Percentiles rank a stretch among this genome's conserved stretches.
Evolutionary conservation across 2,113 vertebrate genomes (phyloP).

Genomic region (Burhinus bistriatus): DNA sequence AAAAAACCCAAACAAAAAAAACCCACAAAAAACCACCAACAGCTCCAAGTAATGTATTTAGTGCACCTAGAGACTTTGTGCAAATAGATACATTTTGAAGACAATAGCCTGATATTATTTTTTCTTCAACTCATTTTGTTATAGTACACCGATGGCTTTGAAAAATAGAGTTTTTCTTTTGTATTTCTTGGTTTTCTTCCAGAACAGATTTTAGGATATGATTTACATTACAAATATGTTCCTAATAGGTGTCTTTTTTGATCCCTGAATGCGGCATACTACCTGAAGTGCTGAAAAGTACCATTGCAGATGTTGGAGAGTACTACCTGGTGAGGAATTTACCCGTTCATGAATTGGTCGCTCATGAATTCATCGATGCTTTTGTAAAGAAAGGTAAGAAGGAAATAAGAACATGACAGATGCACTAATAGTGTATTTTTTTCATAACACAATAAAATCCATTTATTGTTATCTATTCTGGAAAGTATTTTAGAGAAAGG

Average conservation of each 20-base stretch:
- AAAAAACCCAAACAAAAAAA: too few species aligned
- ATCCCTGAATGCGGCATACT: conserved; percentile 84
- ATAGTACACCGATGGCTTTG: background rate
- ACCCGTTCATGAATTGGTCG: conserved; percentile 75
- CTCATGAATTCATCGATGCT: conserved; percentile 75
- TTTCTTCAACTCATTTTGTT: background rate
- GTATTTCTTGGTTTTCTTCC: background rate
- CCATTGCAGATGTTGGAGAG: conserved; percentile 71
- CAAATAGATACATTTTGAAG: background rate
- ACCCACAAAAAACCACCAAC: too few species aligned
- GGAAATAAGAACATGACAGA: background rate
- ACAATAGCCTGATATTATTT: background rate
- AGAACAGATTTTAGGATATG: background rate
- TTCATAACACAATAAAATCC: background rate
- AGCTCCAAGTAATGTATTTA: background rate
- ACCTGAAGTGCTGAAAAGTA: conserved; percentile 73
- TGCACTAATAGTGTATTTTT: background rate
- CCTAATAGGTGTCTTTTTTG: conserved; percentile 85
- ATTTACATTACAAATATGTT: background rate
- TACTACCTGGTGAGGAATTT: conserved; percentile 85
- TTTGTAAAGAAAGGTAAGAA: conserved; percentile 84
- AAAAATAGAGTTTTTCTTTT: background rate
- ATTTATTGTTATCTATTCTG: background rate
- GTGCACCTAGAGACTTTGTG: background rate
- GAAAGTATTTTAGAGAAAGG: background rate